Conservation (phyloP, 2,797 vertebrate genomes). For the Alfaro cultratus region DNA sequence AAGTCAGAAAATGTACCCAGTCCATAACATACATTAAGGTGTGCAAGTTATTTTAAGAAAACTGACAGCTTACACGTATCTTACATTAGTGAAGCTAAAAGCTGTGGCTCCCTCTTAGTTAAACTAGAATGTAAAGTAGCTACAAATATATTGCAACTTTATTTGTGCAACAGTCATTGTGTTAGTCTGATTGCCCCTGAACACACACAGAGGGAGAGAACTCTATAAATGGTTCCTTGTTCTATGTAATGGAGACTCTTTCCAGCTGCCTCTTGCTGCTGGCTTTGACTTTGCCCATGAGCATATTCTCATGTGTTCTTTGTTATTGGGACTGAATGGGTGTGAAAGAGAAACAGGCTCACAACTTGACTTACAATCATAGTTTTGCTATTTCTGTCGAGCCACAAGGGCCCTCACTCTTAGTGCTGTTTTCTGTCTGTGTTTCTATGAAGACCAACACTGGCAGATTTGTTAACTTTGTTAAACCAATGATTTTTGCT, state of each 20-base stretch:
- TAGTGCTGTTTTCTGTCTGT: constrained; percentile 4
- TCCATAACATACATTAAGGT: neutral
- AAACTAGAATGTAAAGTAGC: constrained; percentile 58
- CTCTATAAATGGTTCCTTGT: constrained; percentile 77
- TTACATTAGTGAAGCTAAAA: constrained; percentile 29
- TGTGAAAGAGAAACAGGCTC: constrained; percentile 66
- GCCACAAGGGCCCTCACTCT: constrained; percentile 54
- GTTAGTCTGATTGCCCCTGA: constrained; percentile 76
- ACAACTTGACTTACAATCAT: constrained; percentile 74
- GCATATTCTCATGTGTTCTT: constrained; percentile 64
- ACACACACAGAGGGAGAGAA: constrained; percentile 37
- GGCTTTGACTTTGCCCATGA: constrained; percentile 75
- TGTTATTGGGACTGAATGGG: constrained; percentile 70
- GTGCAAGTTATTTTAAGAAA: constrained; percentile 1
- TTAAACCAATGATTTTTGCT: constrained; percentile 17
- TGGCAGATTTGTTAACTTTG: constrained; percentile 25
- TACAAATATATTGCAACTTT: constrained; percentile 56
- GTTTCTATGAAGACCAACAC: constrained; percentile 49
- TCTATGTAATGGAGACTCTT: constrained; percentile 75
- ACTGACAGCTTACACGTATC: constrained; percentile 7
- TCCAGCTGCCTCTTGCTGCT: constrained; percentile 50
- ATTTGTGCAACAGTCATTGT: constrained; percentile 74
- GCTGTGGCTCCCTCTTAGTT: constrained; percentile 41
- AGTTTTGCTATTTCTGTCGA: constrained; percentile 68
- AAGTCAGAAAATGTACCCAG: constrained; percentile 6